phyloP scores from a whole-genome alignment of 2,888 invertebrate species.

The Ornithoptera priamus region DNA sequence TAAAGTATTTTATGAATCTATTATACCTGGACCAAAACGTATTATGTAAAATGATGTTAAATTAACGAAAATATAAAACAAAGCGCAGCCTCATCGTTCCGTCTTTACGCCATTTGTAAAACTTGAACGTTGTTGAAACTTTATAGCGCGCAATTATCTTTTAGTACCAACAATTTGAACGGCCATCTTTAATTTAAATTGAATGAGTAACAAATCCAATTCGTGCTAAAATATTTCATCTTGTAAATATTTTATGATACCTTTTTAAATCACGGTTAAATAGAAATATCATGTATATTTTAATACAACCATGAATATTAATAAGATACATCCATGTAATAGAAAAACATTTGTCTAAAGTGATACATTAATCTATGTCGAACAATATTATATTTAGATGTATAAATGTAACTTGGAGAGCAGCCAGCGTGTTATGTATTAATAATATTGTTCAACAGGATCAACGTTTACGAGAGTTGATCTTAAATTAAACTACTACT shows the following conservation, averaged over 20 bases:
- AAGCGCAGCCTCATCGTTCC: conserved; percentile 38
- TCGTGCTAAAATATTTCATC: neutral
- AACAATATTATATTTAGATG: conserved; percentile 1
- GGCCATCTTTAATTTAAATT: conserved; percentile 34
- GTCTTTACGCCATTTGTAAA: conserved; percentile 5
- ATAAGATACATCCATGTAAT: conserved; percentile 8
- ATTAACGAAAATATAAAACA: conserved; percentile 37
- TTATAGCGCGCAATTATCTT: conserved; percentile 37
- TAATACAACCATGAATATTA: conserved; percentile 13
- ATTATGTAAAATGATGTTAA: conserved; percentile 29
- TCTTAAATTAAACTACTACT: no score
- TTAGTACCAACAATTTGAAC: conserved; percentile 37
- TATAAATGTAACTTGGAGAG: conserved; percentile 7
- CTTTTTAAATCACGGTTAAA: neutral
- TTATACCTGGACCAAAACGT: neutral
- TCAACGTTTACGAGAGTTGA: no score
- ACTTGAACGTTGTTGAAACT: conserved; percentile 13
- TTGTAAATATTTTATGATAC: conserved; percentile 1
- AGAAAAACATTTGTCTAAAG: conserved; percentile 17
- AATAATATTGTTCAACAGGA: neutral
- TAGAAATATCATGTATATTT: neutral
- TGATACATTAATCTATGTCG: conserved; percentile 21
- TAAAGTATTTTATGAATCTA: neutral
- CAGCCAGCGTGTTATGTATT: neutral
- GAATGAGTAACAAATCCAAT: neutral